Evolutionary conservation across 2,113 vertebrate genomes (phyloP).

Genomic region (Callionymus lyra): DNA sequence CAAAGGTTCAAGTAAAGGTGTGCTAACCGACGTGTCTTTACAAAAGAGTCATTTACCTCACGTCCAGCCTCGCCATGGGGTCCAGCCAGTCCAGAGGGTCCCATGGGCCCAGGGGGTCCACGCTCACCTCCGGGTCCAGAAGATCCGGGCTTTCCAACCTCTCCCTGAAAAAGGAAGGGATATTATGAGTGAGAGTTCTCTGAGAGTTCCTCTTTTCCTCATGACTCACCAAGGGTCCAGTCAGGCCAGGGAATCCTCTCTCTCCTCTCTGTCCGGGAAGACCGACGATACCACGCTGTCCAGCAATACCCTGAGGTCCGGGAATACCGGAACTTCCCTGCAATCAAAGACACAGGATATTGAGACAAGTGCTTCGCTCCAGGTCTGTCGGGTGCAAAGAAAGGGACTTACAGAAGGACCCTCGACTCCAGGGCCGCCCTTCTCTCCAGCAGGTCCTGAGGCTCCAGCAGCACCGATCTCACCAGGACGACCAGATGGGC

Average conservation of each 20-base stretch:
- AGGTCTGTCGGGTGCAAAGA: neutral
- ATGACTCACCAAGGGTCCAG: constrained; percentile 79
- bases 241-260: constrained; percentile 86
- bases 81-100: constrained; percentile 84
- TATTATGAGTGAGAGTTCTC: neutral
- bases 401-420: constrained; percentile 76
- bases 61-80: constrained; percentile 91
- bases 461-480: constrained; percentile 80
- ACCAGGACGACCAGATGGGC: constrained; percentile 82
- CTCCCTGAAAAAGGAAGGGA: constrained; percentile 68
- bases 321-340: constrained; percentile 81
- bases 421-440: constrained; percentile 80
- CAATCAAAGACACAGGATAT: constrained; percentile 10
- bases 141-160: constrained; percentile 83
- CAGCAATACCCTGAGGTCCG: constrained; percentile 85
- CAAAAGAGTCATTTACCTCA: constrained; percentile 64
- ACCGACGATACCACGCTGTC: constrained; percentile 87
- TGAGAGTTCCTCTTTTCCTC: no score
- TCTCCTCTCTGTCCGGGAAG: constrained; percentile 90
- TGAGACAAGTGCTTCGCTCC: neutral
- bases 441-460: constrained; percentile 82
- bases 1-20: neutral
- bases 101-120: constrained; percentile 87
- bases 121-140: constrained; percentile 81
- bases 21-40: neutral